phyloP scores from a whole-genome alignment of 2,113 vertebrate genomes.

The Cottus gobio region DNA sequence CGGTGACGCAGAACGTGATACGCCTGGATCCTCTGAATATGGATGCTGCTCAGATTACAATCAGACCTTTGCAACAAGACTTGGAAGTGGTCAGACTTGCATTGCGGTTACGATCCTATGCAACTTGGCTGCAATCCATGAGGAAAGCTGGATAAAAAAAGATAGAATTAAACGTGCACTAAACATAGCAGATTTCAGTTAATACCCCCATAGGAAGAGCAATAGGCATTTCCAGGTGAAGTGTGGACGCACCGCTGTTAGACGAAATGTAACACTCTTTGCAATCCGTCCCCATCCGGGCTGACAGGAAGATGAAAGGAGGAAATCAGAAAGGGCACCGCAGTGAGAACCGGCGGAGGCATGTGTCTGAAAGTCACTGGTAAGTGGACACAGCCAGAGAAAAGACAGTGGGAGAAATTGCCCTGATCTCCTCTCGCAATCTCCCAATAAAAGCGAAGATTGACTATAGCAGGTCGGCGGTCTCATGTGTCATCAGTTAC shows the following conservation, averaged over 20 bases:
- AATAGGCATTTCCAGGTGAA: not conserved
- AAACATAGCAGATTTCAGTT: not conserved
- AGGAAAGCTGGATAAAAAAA: conserved; percentile 1
- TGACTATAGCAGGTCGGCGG: conserved; percentile 50
- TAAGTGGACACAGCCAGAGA: conserved; percentile 40
- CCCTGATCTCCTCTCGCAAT: conserved; percentile 47
- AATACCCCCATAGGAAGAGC: not conserved
- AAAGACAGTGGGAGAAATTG: conserved; percentile 54
- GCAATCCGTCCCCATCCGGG: not conserved
- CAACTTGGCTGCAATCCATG: conserved; percentile 23
- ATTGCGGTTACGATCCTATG: conserved; percentile 21
- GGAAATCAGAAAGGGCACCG: conserved; percentile 24
- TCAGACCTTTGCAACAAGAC: conserved; percentile 56
- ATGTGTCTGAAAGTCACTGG: conserved; percentile 32
- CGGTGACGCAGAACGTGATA: conserved; percentile 41
- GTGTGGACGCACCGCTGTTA: not conserved
- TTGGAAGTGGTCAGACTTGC: conserved; percentile 39
- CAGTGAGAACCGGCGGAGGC: conserved; percentile 33
- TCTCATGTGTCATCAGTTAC: conserved; percentile 68
- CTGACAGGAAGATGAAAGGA: conserved; percentile 19
- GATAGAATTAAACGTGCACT: not conserved
- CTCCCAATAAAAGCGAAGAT: conserved; percentile 70
- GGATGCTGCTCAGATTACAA: conserved; percentile 56
- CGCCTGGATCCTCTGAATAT: conserved; percentile 43
- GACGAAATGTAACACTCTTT: not conserved